Conservation (phyloP, 2,113 vertebrate genomes). For the Empidonax traillii region DNA sequence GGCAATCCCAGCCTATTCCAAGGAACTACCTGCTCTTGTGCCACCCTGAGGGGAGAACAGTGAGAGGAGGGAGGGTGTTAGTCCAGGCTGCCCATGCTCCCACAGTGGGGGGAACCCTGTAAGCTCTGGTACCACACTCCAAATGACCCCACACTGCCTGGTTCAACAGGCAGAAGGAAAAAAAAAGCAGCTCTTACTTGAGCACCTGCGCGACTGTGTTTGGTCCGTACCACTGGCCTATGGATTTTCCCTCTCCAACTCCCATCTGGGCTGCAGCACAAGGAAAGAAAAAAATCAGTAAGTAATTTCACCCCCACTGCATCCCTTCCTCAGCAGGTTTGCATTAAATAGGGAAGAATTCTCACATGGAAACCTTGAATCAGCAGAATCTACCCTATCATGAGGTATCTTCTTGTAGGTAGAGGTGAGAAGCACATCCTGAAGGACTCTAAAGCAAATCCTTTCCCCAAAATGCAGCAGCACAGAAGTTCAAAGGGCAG, state of each 20-base stretch:
- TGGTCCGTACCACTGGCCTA: constrained; percentile 98
- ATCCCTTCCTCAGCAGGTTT: not conserved
- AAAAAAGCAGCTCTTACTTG: constrained; percentile 79
- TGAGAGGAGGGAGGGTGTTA: not conserved
- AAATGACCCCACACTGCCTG: not conserved
- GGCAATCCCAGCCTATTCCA: not conserved
- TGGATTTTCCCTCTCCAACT: constrained; percentile 96
- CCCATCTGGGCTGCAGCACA: constrained; percentile 93
- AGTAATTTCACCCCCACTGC: not conserved
- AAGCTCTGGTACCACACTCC: not conserved
- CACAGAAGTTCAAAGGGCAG: not conserved
- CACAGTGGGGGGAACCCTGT: not conserved
- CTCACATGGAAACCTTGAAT: not conserved
- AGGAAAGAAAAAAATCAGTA: not conserved
- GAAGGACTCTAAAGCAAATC: not conserved
- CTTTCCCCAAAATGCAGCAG: not conserved
- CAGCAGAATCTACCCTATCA: not conserved
- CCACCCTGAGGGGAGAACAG: not conserved
- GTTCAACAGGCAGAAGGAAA: not conserved
- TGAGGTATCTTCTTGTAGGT: not conserved
- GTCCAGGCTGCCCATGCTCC: not conserved
- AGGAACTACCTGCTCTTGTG: not conserved
- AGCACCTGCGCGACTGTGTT: constrained; percentile 98
- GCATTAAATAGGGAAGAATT: not conserved
- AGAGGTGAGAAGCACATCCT: not conserved